Percentiles rank a stretch among this genome's conserved stretches.
phyloP scores from a whole-genome alignment of 1,140 invertebrate species.

The Drosophila pandora region DNA sequence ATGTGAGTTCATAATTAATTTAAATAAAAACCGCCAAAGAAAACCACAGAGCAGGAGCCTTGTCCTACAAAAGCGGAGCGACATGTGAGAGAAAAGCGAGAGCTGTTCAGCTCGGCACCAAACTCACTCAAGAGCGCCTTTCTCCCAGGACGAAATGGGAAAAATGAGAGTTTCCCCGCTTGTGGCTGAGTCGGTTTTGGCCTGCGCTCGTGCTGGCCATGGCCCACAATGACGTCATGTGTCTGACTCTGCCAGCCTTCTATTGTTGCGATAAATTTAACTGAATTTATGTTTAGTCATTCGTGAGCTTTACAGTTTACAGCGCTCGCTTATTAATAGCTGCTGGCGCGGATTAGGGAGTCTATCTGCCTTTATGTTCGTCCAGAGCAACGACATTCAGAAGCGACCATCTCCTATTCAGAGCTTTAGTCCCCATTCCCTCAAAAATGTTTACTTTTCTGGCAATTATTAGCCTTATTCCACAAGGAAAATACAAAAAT shows the following conservation, averaged over 20 bases:
- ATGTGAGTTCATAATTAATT: constrained; percentile 77
- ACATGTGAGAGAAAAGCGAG: not conserved
- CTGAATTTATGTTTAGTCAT: constrained; percentile 73
- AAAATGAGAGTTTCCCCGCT: constrained; percentile 4
- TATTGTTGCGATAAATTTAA: constrained; percentile 69
- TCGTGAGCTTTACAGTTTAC: constrained; percentile 50
- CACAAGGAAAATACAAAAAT: no score
- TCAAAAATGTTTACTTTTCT: no score
- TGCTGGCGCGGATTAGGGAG: constrained; percentile 31
- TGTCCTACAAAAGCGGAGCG: constrained; percentile 47
- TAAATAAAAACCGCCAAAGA: constrained; percentile 57
- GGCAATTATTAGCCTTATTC: no score
- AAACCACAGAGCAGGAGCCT: constrained; percentile 57
- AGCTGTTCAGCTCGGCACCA: not conserved
- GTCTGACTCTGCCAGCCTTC: constrained; percentile 40
- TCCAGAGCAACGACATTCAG: not conserved
- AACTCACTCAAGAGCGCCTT: constrained; percentile 30
- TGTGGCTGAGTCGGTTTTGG: constrained; percentile 40
- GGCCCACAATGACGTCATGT: constrained; percentile 70
- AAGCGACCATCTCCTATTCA: no score
- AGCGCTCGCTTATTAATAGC: constrained; percentile 60
- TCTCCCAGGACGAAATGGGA: not conserved
- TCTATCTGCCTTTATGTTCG: constrained; percentile 2
- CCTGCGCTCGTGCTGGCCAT: constrained; percentile 31
- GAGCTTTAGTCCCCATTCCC: no score